These are phyloP conservation scores for Fratercula arctica DNA, from an alignment of 2,797 vertebrate genomes.

Conservation along the genomic window DNA sequence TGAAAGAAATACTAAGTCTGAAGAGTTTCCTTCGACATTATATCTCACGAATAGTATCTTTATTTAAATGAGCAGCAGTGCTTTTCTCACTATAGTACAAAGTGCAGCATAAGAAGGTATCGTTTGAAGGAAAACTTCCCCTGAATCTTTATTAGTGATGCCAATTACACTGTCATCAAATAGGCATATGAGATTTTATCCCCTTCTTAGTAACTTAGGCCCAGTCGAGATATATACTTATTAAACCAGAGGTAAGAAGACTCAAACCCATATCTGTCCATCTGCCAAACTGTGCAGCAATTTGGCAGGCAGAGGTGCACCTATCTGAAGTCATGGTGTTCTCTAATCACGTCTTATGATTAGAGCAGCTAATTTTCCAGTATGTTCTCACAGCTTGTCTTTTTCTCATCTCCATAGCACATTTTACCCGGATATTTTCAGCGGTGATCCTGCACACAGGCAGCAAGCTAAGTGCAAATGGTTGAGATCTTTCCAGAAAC, in stretches of 20 bases:
- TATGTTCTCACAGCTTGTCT: neutral
- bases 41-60: neutral
- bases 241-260: neutral
- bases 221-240: neutral
- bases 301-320: neutral
- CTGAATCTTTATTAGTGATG: neutral
- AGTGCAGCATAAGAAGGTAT: neutral
- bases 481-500: conserved; percentile 54
- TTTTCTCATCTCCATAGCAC: conserved; percentile 26
- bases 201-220: neutral
- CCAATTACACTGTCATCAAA: neutral
- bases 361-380: neutral
- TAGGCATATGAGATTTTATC: neutral
- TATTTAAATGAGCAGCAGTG: neutral
- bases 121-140: neutral
- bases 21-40: neutral
- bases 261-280: neutral
- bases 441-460: conserved; percentile 56
- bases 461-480: conserved; percentile 70
- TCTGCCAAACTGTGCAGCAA: neutral
- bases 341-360: neutral
- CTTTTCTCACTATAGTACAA: neutral
- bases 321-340: neutral
- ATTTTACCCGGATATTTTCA: conserved; percentile 70
- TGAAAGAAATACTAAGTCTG: neutral